Evolutionary conservation across 2,113 vertebrate species (phyloP).

Genomic region (Lepisosteus osseus): DNA sequence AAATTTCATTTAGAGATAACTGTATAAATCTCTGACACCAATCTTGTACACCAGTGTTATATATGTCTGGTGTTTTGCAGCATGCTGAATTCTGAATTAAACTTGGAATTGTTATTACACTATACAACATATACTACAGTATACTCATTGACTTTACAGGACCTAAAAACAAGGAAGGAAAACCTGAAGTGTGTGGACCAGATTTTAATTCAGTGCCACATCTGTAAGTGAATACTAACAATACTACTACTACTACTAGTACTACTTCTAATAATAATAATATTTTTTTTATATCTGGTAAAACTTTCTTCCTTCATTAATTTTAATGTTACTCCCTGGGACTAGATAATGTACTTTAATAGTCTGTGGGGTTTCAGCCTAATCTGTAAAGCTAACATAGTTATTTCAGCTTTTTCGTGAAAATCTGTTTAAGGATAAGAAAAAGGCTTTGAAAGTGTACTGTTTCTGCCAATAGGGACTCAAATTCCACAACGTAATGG

Average conservation of each 20-base stretch:
- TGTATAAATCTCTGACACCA: background rate
- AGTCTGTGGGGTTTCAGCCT: background rate
- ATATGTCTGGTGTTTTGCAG: background rate
- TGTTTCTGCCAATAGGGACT: too few species aligned
- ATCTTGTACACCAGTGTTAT: slow-evolving; percentile 11
- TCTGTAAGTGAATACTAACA: slow-evolving; percentile 62
- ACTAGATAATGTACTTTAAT: slow-evolving; percentile 19
- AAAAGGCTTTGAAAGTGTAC: background rate
- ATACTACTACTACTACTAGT: too few species aligned
- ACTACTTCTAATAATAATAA: slow-evolving; percentile 48
- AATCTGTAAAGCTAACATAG: background rate
- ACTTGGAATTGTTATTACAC: slow-evolving; percentile 12
- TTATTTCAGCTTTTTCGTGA: background rate
- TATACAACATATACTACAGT: slow-evolving; percentile 22
- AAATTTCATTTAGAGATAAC: slow-evolving; percentile 13
- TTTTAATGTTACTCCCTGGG: slow-evolving; percentile 49
- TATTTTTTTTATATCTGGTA: slow-evolving; percentile 52
- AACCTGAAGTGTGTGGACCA: slow-evolving; percentile 52
- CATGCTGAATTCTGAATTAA: slow-evolving; percentile 1
- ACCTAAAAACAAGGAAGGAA: slow-evolving; percentile 55
- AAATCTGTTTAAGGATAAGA: background rate
- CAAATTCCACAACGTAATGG: too few species aligned
- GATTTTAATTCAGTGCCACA: slow-evolving; percentile 59
- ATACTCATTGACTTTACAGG: slow-evolving; percentile 37
- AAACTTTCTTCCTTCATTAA: slow-evolving; percentile 61